Evolutionary conservation across 2,888 invertebrate genomes (phyloP).

Genomic region (Agrochola litura): DNA sequence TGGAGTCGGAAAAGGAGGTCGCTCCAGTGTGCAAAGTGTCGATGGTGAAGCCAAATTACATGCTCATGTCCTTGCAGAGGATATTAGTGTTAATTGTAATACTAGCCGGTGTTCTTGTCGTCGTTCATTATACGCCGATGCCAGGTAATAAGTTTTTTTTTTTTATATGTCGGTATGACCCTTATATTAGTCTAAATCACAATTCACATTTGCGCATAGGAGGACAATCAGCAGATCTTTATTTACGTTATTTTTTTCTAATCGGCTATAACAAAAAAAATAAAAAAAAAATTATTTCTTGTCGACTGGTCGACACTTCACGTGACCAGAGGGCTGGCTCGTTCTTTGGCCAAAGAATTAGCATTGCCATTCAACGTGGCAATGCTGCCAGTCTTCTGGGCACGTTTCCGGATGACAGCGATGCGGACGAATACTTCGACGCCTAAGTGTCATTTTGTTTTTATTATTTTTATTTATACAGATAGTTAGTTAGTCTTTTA

Average conservation of each 20-base stretch:
- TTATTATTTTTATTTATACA: no score
- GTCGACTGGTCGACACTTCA: no score
- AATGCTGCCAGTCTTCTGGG: no score
- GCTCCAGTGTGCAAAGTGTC: slow-evolving; percentile 71
- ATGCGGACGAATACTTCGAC: no score
- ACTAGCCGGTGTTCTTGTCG: slow-evolving; percentile 92
- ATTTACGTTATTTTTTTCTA: slow-evolving; percentile 1
- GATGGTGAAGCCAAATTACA: slow-evolving; percentile 87
- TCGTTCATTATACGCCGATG: slow-evolving; percentile 93
- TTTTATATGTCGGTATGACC: not conserved
- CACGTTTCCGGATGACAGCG: no score
- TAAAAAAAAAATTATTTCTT: no score
- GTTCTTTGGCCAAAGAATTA: no score
- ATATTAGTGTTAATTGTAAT: slow-evolving; percentile 92
- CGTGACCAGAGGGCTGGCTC: no score
- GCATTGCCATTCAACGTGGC: no score
- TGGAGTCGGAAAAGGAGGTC: slow-evolving; percentile 82
- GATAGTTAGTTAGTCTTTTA: no score
- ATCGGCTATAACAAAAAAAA: not conserved
- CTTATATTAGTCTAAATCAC: not conserved
- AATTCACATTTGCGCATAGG: not conserved
- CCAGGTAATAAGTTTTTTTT: slow-evolving; percentile 89
- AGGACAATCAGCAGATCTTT: slow-evolving; percentile 16
- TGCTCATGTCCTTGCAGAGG: slow-evolving; percentile 92
- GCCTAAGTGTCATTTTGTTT: no score